Base-by-base conservation (phyloP, 2,113 vertebrate species). In the Elanus axillaris region DNA sequence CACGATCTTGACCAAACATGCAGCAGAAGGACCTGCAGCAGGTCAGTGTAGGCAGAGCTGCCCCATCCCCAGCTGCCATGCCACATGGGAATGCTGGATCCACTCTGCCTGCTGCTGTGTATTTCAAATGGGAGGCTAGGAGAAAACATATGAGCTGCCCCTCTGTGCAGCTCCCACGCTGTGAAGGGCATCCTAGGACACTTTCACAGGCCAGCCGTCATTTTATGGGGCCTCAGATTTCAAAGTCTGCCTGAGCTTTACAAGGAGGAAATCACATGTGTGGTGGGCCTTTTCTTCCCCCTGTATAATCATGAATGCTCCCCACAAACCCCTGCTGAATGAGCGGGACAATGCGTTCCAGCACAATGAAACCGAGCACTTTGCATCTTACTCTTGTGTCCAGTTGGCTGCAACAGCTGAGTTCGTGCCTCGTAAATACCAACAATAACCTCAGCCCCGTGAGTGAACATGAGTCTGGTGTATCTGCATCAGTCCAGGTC, bases 251-350 rank as follows among this genome's bases (percentile, higher is more conserved):
- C 63, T 55, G 78, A 94, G 59, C 75, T 97, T 95, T 96, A 95
- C 95, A 92, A 95, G 96, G 87, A 96, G 96, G 93, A 96, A 96
- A 97, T 97, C 96, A 62, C 81, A 34, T 94, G 89, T 95, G 93
- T 0, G 92, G 94, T 88, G 95, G 95, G 90, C 86, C 77, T 94
- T 96, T 86, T 94, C 90, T 94, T 93, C 92, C 90, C 93, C 78
- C 85, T 42, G 27, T 96, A 21, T 94, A 94, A 95, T 95, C 77
- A 86, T 43, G 36, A 81, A 80, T 59, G 83, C 74, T 95, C 93
- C 73, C 95, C 93, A 68, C 96, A 95, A 92, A 93, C 58, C 88
- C 92, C 85, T 2, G 27, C 85, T 90, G 80, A 95, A 80, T 4
- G 76, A 83, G 50, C 9, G 2, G 80, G 60, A 73, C 1, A 0